Evolutionary conservation across 2,888 invertebrate species (phyloP).

Genomic region (Clanis bilineata): DNA sequence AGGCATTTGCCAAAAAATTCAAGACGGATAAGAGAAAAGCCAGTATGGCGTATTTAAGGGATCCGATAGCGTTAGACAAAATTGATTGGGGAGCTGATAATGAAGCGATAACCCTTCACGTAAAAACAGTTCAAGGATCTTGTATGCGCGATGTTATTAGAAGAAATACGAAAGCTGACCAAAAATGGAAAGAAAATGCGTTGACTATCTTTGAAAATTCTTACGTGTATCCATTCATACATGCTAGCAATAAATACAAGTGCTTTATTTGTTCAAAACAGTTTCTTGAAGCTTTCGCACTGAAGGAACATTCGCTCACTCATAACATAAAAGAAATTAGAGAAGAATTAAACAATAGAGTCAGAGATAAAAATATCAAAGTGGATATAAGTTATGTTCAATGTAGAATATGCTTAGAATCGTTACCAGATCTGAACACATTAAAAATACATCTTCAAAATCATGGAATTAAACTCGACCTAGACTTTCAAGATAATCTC

Average conservation of each 20-base stretch:
- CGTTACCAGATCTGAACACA: conserved; percentile 37
- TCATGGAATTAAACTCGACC: conserved; percentile 53
- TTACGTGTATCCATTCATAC: conserved; percentile 60
- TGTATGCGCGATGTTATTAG: conserved; percentile 21
- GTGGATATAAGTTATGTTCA: conserved; percentile 56
- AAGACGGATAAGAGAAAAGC: conserved; percentile 20
- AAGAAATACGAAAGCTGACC: conserved; percentile 26
- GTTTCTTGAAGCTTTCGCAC: conserved; percentile 43
- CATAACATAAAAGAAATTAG: conserved; percentile 50
- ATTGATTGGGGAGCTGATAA: conserved; percentile 32
- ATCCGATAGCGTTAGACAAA: conserved; percentile 49
- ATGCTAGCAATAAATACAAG: conserved; percentile 59
- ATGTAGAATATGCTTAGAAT: conserved; percentile 55
- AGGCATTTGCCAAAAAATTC: conserved; percentile 9
- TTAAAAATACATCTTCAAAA: conserved; percentile 56
- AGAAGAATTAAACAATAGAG: conserved; percentile 46
- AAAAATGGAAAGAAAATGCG: conserved; percentile 55
- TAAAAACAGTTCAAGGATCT: conserved; percentile 40
- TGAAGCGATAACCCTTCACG: conserved; percentile 38
- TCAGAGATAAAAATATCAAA: conserved; percentile 55
- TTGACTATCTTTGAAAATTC: conserved; percentile 57
- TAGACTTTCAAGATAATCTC: conserved; percentile 52
- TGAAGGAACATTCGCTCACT: conserved; percentile 50
- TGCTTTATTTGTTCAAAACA: conserved; percentile 56
- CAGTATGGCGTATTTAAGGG: conserved; percentile 42